Conservation (phyloP, 2,113 vertebrate genomes). For the Forbesichthys papilliferus region DNA sequence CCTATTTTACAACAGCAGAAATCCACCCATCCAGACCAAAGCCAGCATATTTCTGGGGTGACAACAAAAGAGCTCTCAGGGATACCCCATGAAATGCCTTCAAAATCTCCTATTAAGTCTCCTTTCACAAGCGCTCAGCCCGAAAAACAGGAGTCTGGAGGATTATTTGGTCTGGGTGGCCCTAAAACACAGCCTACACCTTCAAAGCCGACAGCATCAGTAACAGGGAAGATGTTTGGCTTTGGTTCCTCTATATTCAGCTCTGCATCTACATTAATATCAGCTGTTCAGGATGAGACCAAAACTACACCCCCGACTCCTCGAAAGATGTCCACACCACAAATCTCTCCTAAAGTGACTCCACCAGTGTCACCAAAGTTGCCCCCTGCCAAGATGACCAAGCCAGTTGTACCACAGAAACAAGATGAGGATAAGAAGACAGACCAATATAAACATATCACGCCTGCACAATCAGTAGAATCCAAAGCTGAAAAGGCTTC, state of each 20-base stretch:
- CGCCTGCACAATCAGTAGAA: constrained; percentile 52
- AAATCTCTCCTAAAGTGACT: constrained; percentile 54
- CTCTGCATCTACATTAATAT: constrained; percentile 76
- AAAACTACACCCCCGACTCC: constrained; percentile 60
- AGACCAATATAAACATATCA: constrained; percentile 59
- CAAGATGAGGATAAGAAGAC: constrained; percentile 53
- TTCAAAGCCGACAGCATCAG: constrained; percentile 60
- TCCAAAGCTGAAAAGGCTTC: constrained; percentile 35
- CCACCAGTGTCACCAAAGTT: constrained; percentile 61
- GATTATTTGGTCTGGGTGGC: constrained; percentile 78
- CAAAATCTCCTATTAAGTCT: constrained; percentile 66
- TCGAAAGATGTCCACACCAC: constrained; percentile 61
- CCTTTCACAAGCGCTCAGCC: constrained; percentile 50
- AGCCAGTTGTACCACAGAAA: constrained; percentile 44
- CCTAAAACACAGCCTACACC: constrained; percentile 65
- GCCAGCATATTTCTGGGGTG: constrained; percentile 46
- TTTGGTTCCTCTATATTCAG: constrained; percentile 72
- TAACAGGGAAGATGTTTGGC: constrained; percentile 77
- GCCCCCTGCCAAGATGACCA: constrained; percentile 34
- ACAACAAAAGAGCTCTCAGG: constrained; percentile 29
- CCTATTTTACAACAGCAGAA: constrained; percentile 48
- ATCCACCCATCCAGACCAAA: constrained; percentile 47
- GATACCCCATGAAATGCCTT: constrained; percentile 44
- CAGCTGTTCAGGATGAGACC: constrained; percentile 73
- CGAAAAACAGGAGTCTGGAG: constrained; percentile 77